Evolutionary conservation across 2,888 invertebrate species (phyloP), one percentile per base, ranked within the genome.

Genomic region (Mythimna loreyi): DNA sequence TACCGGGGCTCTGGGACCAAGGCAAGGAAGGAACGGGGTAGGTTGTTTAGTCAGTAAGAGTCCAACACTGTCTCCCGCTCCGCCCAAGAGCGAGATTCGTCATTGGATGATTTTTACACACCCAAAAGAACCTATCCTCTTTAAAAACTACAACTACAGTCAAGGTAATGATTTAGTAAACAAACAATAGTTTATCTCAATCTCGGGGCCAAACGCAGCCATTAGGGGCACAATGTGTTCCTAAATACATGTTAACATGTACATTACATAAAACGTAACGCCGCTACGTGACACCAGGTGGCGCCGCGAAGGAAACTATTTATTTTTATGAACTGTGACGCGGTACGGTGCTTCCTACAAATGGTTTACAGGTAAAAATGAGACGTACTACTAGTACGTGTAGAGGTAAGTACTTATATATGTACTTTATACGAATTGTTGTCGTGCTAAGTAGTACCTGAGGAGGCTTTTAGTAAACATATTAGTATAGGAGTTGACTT

Each of bases 251-350:
- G 72, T 78, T 52, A 66, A 72, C 62, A 80, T 70, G 79, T 70
- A 67, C 72, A 55, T 70, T 56, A 77, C 73, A 81, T 82, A 70
- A 81, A 80, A 59, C 59, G 53, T 81, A 72, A 82, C 69, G 67
- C 52, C 45, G 64, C 55, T 82, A 81, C 81, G 81, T 81, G 81
- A 72, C 71, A 43, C 56, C 77, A 82, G 82, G 80, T 80, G 82
- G 80, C 73, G 82, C 70, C 23, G 50, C 66, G 56, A 53, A 66
- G 70, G 75, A 66, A 78, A 78, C 79, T 78, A 78, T 70, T 62
- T 43, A 62, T 64, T 77, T 74, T 78, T 77, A 78, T 70, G 65
- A 63, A 66, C 70, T 70, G 28, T 64, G 65, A 59, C 56, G 75
- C 30, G 49, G 70, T 53, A 21, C 25, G 36, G 43, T 19, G 61